Conservation (phyloP, 2,797 vertebrate genomes). For the Dipus sagitta region DNA sequence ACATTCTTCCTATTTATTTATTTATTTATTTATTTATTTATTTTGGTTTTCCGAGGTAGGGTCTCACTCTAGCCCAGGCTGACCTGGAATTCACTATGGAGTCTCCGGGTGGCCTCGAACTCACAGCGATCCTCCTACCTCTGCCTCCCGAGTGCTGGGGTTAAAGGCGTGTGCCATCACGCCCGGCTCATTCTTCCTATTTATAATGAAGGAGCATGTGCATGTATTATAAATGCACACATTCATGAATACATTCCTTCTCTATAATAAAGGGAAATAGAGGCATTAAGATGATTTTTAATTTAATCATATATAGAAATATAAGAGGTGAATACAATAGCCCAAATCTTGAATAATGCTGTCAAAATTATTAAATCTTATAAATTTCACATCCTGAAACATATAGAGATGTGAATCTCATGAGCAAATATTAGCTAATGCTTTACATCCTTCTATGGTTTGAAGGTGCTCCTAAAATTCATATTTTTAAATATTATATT, state of each 20-base stretch:
- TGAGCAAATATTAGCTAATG: conserved; percentile 15
- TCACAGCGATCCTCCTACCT: no score
- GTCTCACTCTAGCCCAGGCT: no score
- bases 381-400: neutral
- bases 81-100: no score
- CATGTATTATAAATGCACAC: neutral
- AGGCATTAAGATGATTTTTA: neutral
- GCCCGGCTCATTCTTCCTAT: neutral
- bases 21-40: neutral
- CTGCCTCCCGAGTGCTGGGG: no score
- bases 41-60: no score
- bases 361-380: neutral
- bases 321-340: neutral
- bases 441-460: neutral
- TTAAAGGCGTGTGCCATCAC: no score
- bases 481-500: neutral
- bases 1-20: neutral
- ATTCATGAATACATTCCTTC: neutral
- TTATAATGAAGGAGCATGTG: neutral
- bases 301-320: neutral
- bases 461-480: no score
- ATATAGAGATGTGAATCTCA: neutral
- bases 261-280: neutral
- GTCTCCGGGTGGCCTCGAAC: no score
- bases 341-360: conserved; percentile 27